Evolutionary conservation across 2,888 invertebrate genomes (phyloP), one percentile per base, ranked within the genome.

Genomic region (Ecliptopera silaceata): DNA sequence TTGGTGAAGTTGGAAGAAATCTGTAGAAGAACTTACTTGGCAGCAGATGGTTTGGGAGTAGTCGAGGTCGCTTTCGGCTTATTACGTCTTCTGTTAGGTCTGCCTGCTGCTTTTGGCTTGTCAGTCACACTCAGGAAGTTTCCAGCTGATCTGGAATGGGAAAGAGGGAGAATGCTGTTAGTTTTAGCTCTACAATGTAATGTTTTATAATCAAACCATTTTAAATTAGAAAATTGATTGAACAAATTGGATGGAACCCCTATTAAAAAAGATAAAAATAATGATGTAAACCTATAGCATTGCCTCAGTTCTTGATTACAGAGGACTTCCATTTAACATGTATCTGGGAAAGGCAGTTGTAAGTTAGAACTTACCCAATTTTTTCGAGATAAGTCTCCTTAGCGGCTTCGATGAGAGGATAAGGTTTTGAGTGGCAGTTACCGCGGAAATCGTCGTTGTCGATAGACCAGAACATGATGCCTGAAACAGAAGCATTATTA

Each of bases 361-460:
- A 4, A 13, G 12, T 49, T 12, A 11, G 3, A 22, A 74, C 88
- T 86, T 81, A 96, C 96, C 94, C 93, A 56, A 93, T 87, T 42
- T 93, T 93, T 41, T 92, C 88, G 32, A 95, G 82, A 70, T 97
- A 93, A 0, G 96, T 93, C 77, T 96, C 96, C 79, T 97, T 97
- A 26, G 96, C 97, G 0, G 97, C 97, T 80, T 97, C 97, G 65
- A 98, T 97, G 44, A 98, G 89, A 0, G 98, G 98, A 87, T 97
- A 98, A 0, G 97, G 95, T 76, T 95, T 95, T 20, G 94, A 95
- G 65, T 96, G 96, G 77, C 98, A 98, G 31, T 93, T 93, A n/a
- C 98, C 98, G 43, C 97, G 93, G 92, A 98, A 98, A 77, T 98
- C 98, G 65, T 98, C 98, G 79, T 97, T 98, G 86, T 98, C 98